Percentiles rank a stretch among this genome's conserved stretches.
Conservation (phyloP, 2,888 invertebrate species). For the Formica aserva region DNA sequence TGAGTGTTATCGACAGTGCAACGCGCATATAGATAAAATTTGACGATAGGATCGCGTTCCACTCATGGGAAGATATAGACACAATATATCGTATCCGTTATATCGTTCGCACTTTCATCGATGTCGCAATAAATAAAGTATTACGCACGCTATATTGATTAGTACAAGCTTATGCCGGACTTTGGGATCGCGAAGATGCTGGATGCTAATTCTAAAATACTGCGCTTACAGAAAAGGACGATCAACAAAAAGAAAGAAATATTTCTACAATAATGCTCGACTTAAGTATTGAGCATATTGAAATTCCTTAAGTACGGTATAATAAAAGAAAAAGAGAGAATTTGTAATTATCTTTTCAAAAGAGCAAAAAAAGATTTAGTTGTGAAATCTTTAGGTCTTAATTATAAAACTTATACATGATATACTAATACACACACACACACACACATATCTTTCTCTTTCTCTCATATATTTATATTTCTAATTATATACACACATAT, state of each 20-base stretch:
- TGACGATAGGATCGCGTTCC: slow-evolving; percentile 28
- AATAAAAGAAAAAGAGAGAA: neutral
- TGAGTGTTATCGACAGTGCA: slow-evolving; percentile 45
- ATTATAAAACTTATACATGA: neutral
- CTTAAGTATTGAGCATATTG: neutral
- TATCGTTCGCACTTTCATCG: slow-evolving; percentile 27
- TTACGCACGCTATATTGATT: slow-evolving; percentile 27
- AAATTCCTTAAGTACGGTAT: neutral
- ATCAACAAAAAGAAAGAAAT: neutral
- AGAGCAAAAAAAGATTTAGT: neutral
- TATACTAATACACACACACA: neutral
- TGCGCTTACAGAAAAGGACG: neutral
- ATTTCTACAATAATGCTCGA: neutral
- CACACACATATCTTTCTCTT: neutral
- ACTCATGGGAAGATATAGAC: slow-evolving; percentile 7
- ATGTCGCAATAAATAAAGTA: slow-evolving; percentile 27
- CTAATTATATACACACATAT: too few relatives aligned
- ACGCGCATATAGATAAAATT: slow-evolving; percentile 49
- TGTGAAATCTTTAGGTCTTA: neutral
- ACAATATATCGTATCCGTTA: slow-evolving; percentile 23
- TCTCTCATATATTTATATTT: neutral
- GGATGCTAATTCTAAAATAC: slow-evolving; percentile 18
- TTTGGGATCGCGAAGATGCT: neutral
- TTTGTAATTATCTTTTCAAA: slow-evolving; percentile 3
- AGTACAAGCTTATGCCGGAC: neutral